Evolutionary conservation across 1,140 invertebrate genomes (phyloP).

Genomic region (Drosophila lowei): DNA sequence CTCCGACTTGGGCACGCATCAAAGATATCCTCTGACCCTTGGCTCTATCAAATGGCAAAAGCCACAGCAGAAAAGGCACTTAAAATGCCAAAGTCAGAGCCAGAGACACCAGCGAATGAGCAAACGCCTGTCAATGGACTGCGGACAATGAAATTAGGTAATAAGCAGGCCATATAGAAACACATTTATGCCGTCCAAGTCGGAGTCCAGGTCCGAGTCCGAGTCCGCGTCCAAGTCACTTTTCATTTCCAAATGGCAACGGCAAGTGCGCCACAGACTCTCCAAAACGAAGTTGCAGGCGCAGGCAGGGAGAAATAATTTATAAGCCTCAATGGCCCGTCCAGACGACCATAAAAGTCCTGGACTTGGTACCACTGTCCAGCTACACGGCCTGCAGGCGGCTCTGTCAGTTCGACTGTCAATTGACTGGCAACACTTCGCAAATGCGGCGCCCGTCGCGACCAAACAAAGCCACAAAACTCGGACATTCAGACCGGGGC

Average conservation of each 20-base stretch:
- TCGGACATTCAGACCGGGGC: constrained; percentile 44
- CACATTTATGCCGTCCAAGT: constrained; percentile 32
- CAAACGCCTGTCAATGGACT: constrained; percentile 46
- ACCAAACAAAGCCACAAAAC: constrained; percentile 75
- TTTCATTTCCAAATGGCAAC: constrained; percentile 79
- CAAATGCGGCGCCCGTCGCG: constrained; percentile 53
- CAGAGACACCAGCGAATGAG: constrained; percentile 21
- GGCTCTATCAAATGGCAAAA: constrained; percentile 60
- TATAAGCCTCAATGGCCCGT: constrained; percentile 59
- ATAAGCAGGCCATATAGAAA: constrained; percentile 70
- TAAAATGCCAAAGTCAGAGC: constrained; percentile 69
- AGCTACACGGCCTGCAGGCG: constrained; percentile 63
- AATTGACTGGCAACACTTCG: constrained; percentile 77
- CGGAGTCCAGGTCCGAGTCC: constrained; percentile 24
- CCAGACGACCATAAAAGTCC: constrained; percentile 76
- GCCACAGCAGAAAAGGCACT: constrained; percentile 48
- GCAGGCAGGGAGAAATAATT: constrained; percentile 64
- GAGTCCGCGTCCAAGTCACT: constrained; percentile 64
- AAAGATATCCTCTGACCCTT: constrained; percentile 52
- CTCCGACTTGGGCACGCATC: constrained; percentile 28
- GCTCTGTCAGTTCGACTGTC: constrained; percentile 77
- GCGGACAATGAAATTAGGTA: constrained; percentile 75
- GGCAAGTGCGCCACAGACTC: constrained; percentile 68
- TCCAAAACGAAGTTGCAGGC: constrained; percentile 31
- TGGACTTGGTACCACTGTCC: constrained; percentile 30